Base-by-base conservation (phyloP, 92 coral and sea anemone species). In the Isaurus tuberculatus region DNA sequence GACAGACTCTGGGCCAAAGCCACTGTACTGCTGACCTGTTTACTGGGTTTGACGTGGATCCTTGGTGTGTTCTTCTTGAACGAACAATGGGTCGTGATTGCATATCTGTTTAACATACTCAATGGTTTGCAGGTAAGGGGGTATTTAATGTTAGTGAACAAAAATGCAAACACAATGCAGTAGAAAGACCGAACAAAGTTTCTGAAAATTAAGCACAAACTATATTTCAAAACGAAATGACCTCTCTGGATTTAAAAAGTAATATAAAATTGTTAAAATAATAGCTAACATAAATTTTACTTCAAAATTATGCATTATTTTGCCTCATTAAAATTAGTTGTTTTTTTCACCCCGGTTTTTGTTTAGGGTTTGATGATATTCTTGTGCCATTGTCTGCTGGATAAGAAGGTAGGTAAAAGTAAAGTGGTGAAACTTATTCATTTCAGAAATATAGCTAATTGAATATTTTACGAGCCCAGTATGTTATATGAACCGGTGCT, bases 11-110 rank as follows among this genome's bases (percentile, higher is more conserved):
- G 90, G 90, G 72, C 86, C 8, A 87, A 81, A 70, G 90, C 86
- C 17, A 81, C 90, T 4, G 90, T 80, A 15, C 58, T 87, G 17
- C 83, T 87, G 27, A 87, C 87, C 4, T 87, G 90, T 81, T 65
- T 87, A 51, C 87, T 87, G 0, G 90, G 90, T 43, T 31, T 87
- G n/a, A 82, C 90, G 10, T 87, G 90, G 90, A 55, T 87, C 49
- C 85, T 87, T 65, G 90, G 90, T 3, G 64, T 87, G 0, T 87
- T 87, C 70, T 87, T 81, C 83, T 8, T 87, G 43, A 69, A 74
- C 72, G 80, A 73, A 22, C 80, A 82, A 20, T 87, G 83, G 70
- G 49, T 81, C 8, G 86, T 73, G 65, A 53, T 87, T 17, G 86
- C 90, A 25, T 87, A 87, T 51, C 73, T 87, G 23, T 87, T 87